Evolutionary conservation across 2,888 invertebrate species (phyloP).

Genomic region (Masnerella sp.): DNA sequence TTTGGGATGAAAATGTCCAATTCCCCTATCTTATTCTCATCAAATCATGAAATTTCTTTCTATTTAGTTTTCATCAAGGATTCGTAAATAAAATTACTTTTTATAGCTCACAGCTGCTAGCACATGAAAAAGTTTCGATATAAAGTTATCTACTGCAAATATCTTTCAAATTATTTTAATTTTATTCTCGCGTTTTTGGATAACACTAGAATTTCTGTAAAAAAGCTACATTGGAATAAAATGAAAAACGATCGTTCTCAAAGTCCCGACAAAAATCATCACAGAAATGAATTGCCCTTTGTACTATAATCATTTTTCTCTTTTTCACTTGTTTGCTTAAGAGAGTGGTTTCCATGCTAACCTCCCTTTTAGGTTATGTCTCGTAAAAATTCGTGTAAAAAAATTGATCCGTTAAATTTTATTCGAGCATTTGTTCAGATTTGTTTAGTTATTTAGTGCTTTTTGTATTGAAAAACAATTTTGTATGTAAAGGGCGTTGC

Average conservation of each 20-base stretch:
- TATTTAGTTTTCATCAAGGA: too few species aligned
- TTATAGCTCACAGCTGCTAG: neutral
- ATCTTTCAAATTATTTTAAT: neutral
- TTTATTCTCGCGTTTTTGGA: slow-evolving; percentile 3
- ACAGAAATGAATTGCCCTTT: slow-evolving; percentile 45
- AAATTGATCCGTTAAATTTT: slow-evolving; percentile 18
- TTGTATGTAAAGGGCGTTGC: too few species aligned
- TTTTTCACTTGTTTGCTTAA: slow-evolving; percentile 1
- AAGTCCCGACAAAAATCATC: slow-evolving; percentile 44
- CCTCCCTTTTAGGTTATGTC: neutral
- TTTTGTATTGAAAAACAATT: slow-evolving; percentile 3
- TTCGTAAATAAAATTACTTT: too few species aligned
- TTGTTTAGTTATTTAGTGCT: neutral
- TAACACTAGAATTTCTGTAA: slow-evolving; percentile 13
- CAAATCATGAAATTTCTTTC: too few species aligned
- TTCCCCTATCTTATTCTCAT: too few species aligned
- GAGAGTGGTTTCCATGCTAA: neutral
- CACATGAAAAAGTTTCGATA: too few species aligned
- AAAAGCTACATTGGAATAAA: slow-evolving; percentile 42
- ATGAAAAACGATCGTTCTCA: slow-evolving; percentile 2
- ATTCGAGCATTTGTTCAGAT: slow-evolving; percentile 3
- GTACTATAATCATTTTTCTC: slow-evolving; percentile 31
- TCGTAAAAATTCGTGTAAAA: slow-evolving; percentile 19
- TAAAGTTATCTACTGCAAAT: too few species aligned
- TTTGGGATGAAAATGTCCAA: too few species aligned